Evolutionary conservation across 2,888 invertebrate species (phyloP), one percentile per base, ranked within the genome.

Genomic region (Geophilus truncorum): DNA sequence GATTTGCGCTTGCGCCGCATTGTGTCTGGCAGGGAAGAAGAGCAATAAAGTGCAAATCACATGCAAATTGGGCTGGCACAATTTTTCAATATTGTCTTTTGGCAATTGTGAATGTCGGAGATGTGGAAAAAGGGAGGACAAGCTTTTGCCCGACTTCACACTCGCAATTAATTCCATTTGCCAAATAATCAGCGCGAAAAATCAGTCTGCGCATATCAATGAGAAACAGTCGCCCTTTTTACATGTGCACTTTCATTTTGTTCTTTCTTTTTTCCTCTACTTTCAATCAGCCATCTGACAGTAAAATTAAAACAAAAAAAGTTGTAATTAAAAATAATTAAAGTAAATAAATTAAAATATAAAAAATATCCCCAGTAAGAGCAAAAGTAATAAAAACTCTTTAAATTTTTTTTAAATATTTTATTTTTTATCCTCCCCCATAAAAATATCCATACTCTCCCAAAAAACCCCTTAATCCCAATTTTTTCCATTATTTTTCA

Each of bases 81-180:
- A 77, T 45, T 45, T 78, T 78, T 78, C 79, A 78, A 78, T 78
- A 78, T 78, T 78, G 79, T 78, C 79, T 78, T 34, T 77, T 77
- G 45, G 45, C 45, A 45, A 45, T 45, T 45, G 45, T 45, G 18
- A 45, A n/a, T n/a, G 15, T 45, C n/a, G 18, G n/a, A 45, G 40
- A 12, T n/a, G 45, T n/a, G n/a, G 45, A 45, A 45, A 45, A 45
- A 45, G 18, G 6, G n/a, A 45, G 2, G 18, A 45, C 45, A 45
- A 15, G 45, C 15, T 45, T 45, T 45, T n/a, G n/a, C 45, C 45
- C 18, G 45, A 45, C 45, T 45, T 45, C 45, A 45, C 45, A 45
- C 45, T 45, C 45, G 45, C 45, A 45, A 45, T 45, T 45, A 45
- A 45, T 45, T 45, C 45, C 45, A 45, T 45, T 45, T 45, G 45